Evolutionary conservation across 2,113 vertebrate species (phyloP).

Genomic region (Odontophorus gujanensis): DNA sequence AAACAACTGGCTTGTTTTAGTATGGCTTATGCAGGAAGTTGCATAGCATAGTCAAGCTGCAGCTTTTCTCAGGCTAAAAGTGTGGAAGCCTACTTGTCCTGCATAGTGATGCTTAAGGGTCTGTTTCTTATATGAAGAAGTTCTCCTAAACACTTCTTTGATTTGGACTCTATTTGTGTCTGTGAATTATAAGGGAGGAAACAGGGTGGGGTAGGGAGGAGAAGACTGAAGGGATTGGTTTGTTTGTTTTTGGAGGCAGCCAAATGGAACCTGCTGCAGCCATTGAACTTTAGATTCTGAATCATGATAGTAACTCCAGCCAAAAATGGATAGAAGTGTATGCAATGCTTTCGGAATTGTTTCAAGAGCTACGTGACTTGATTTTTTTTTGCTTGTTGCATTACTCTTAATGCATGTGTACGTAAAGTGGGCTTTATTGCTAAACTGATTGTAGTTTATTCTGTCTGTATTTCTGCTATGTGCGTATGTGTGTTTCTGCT

Average conservation of each 20-base stretch:
- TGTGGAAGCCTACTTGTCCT: background rate
- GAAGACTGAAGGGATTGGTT: background rate
- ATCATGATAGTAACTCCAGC: accelerated
- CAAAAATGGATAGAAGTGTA: background rate
- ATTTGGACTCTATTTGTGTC: background rate
- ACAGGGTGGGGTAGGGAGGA: background rate
- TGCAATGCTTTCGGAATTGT: background rate
- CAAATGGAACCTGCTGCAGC: background rate
- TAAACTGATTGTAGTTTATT: background rate
- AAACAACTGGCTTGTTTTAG: background rate
- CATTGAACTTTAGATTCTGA: background rate
- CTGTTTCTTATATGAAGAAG: background rate
- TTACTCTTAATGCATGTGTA: too few species aligned
- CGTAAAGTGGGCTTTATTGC: too few species aligned
- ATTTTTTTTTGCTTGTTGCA: background rate
- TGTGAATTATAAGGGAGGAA: background rate
- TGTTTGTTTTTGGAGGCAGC: background rate
- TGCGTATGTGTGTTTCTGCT: too few species aligned
- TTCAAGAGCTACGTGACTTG: background rate
- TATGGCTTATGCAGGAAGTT: background rate
- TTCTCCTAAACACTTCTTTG: background rate
- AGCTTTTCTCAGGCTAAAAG: background rate
- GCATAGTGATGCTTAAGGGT: too few species aligned
- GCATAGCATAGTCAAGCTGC: background rate
- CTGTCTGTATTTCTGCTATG: too few species aligned